phyloP scores from a whole-genome alignment of 2,113 vertebrate genomes.

The Lepus europaeus region DNA sequence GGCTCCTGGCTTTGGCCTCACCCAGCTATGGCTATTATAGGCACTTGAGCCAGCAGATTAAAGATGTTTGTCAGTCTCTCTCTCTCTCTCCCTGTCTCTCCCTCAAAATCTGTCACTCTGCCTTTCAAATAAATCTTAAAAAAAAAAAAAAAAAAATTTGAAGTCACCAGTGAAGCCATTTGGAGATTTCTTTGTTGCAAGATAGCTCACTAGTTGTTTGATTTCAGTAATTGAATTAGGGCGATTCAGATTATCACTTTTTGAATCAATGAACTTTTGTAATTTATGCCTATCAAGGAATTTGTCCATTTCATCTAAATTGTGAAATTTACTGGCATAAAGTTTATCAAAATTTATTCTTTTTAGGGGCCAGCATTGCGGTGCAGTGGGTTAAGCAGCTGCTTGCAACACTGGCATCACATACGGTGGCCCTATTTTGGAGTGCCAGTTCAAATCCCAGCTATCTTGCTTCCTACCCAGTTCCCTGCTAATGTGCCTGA shows the following conservation, averaged over 20 bases:
- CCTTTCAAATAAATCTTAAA: too few species aligned
- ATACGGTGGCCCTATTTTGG: too few species aligned
- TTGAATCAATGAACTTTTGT: neutral
- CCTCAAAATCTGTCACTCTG: neutral
- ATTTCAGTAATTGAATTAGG: neutral
- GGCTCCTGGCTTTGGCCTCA: too few species aligned
- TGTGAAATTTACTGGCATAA: neutral
- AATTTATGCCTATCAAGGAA: conserved; percentile 26
- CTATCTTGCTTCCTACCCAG: too few species aligned
- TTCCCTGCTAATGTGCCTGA: too few species aligned
- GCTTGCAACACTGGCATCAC: too few species aligned
- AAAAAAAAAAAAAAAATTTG: too few species aligned
- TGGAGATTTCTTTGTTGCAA: conserved; percentile 8
- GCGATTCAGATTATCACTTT: neutral
- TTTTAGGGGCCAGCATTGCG: neutral
- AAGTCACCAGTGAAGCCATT: neutral
- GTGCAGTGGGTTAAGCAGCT: too few species aligned
- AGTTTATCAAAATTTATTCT: neutral
- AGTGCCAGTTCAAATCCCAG: too few species aligned
- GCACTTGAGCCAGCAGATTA: too few species aligned
- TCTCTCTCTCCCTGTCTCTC: neutral
- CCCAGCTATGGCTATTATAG: too few species aligned
- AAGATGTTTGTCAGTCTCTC: too few species aligned
- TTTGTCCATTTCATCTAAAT: conserved; percentile 3
- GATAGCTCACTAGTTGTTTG: neutral